phyloP scores from a whole-genome alignment of 2,888 invertebrate genomes.

The Ecdyonurus torrentis region DNA sequence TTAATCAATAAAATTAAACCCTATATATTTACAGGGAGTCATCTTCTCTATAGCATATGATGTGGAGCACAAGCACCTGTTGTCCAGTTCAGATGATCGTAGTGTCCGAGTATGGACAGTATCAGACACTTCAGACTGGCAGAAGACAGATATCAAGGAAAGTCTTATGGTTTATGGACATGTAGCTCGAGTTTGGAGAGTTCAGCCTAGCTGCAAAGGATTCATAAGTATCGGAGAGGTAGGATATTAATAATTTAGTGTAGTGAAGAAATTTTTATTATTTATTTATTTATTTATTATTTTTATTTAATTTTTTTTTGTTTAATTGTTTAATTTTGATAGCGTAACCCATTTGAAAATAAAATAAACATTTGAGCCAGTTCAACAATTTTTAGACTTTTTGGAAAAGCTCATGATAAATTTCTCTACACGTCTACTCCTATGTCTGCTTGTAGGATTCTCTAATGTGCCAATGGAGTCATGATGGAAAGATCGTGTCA shows the following conservation, averaged over 20 bases:
- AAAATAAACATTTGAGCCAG: too few relatives aligned
- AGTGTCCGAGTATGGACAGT: neutral
- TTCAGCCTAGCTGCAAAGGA: neutral
- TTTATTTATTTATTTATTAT: too few relatives aligned
- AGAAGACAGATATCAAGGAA: neutral
- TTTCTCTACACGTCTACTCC: too few relatives aligned
- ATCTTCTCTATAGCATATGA: neutral
- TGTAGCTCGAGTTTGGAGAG: neutral
- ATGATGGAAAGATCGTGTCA: neutral
- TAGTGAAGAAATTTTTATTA: too few relatives aligned
- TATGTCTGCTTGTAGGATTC: slow-evolving; percentile 1
- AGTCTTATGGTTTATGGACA: neutral
- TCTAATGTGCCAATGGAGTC: neutral
- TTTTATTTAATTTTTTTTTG: too few relatives aligned
- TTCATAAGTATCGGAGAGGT: neutral
- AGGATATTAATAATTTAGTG: neutral
- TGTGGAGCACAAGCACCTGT: neutral
- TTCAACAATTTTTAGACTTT: too few relatives aligned
- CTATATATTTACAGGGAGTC: neutral
- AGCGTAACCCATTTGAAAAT: too few relatives aligned
- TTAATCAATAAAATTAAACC: too few relatives aligned
- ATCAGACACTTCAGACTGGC: neutral
- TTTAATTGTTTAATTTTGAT: too few relatives aligned
- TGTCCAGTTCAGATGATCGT: neutral
- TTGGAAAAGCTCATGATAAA: too few relatives aligned